Conservation (phyloP, 1,140 invertebrate species). For the Calycopis cecrops region DNA sequence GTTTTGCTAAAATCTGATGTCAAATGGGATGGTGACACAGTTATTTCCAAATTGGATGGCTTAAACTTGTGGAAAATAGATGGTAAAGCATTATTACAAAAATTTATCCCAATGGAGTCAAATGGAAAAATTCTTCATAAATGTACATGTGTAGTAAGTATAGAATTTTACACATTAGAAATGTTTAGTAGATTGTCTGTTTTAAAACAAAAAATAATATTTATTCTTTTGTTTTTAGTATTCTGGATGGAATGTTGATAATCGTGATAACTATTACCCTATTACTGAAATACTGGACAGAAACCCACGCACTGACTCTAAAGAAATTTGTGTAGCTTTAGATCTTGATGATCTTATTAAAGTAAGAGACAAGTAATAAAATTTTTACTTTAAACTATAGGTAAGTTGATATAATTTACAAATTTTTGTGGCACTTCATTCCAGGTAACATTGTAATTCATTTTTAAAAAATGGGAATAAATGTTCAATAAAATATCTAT, state of each 20-base stretch:
- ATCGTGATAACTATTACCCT: constrained; percentile 80
- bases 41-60: constrained; percentile 72
- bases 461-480: constrained; percentile 67
- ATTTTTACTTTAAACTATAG: constrained; percentile 61
- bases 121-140: constrained; percentile 82
- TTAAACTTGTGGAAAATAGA: constrained; percentile 87
- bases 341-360: constrained; percentile 73
- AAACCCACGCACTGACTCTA: constrained; percentile 69
- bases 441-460: constrained; percentile 68
- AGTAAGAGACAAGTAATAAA: constrained; percentile 72
- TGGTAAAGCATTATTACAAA: constrained; percentile 85
- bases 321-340: constrained; percentile 74
- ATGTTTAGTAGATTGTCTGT: neutral
- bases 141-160: constrained; percentile 84
- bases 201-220: neutral
- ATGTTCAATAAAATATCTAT: constrained; percentile 49
- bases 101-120: constrained; percentile 84
- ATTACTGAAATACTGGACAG: constrained; percentile 73
- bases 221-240: constrained; percentile 72
- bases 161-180: constrained; percentile 6
- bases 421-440: constrained; percentile 64
- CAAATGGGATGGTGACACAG: constrained; percentile 74
- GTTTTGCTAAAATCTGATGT: constrained; percentile 81
- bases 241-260: constrained; percentile 81
- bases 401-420: constrained; percentile 62